A percentile compares a stretch with the other conserved stretches of the same genome.
Evolutionary conservation across 2,797 vertebrate genomes (phyloP).

Genomic region (Cottoperca gobio): DNA sequence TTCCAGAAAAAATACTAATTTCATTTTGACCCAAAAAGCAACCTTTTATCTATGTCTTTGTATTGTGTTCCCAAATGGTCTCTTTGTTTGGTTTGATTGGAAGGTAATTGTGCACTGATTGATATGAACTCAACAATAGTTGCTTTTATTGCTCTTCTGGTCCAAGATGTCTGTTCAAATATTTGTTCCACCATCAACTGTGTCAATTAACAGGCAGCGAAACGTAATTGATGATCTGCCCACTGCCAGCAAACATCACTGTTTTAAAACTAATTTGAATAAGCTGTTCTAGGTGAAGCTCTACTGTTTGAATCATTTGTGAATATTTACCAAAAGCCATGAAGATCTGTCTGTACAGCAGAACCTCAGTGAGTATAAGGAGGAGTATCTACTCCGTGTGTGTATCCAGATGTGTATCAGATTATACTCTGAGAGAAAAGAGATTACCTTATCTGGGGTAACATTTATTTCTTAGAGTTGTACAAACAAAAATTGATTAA

Average conservation of each 20-base stretch:
- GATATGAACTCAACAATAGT: slow-evolving; percentile 42
- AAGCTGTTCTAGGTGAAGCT: not conserved
- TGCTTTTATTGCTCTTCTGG: slow-evolving; percentile 23
- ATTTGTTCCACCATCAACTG: not conserved
- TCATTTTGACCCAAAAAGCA: slow-evolving; percentile 33
- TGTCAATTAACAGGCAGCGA: slow-evolving; percentile 23
- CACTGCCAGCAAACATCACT: not conserved
- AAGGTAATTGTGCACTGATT: slow-evolving; percentile 39
- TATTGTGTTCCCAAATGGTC: slow-evolving; percentile 42
- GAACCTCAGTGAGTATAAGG: not conserved
- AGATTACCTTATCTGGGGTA: not conserved
- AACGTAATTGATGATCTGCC: slow-evolving; percentile 33
- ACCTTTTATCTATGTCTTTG: slow-evolving; percentile 47
- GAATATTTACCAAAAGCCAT: slow-evolving; percentile 13
- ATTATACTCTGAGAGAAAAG: slow-evolving; percentile 3
- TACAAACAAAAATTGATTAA: slow-evolving; percentile 27
- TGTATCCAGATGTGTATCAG: slow-evolving; percentile 18
- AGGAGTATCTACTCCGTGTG: not conserved
- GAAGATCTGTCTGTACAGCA: not conserved
- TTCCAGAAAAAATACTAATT: slow-evolving; percentile 49
- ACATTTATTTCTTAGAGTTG: not conserved
- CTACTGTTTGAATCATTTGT: slow-evolving; percentile 6
- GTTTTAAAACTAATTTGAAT: slow-evolving; percentile 28
- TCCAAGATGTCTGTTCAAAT: slow-evolving; percentile 21
- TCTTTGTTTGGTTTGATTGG: slow-evolving; percentile 63